phyloP scores from a whole-genome alignment of 2,113 vertebrate species.

The Prinia subflava region DNA sequence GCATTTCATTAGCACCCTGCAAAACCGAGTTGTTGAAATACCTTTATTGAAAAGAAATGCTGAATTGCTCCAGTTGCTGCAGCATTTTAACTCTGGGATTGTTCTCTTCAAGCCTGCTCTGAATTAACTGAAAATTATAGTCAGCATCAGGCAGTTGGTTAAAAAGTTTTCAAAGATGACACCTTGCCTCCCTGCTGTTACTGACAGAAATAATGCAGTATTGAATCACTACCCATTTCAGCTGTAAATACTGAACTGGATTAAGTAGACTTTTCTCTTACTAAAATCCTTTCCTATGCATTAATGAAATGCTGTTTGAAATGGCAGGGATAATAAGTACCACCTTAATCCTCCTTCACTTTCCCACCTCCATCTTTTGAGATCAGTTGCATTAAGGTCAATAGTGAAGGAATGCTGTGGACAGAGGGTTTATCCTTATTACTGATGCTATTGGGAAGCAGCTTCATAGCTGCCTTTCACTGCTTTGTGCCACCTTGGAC shows the following conservation, averaged over 20 bases:
- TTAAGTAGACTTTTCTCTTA: background rate
- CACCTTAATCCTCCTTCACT: background rate
- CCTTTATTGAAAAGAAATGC: background rate
- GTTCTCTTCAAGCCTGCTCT: background rate
- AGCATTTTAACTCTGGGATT: background rate
- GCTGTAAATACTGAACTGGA: background rate
- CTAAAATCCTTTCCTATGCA: background rate
- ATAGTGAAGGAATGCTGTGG: background rate
- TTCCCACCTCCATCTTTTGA: background rate
- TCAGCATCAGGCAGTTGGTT: background rate
- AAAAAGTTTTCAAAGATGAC: background rate
- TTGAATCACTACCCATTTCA: background rate
- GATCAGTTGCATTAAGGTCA: background rate
- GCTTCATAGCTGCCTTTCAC: background rate
- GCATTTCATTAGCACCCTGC: background rate
- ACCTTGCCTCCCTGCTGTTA: background rate
- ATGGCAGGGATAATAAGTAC: background rate
- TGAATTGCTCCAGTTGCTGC: background rate
- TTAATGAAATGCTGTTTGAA: background rate
- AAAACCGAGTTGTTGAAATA: background rate
- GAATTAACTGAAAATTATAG: background rate
- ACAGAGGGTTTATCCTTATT: background rate
- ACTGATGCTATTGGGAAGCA: background rate
- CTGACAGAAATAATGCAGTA: background rate
- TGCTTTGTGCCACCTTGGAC: background rate